Percentiles rank a stretch among this genome's conserved stretches.
Evolutionary conservation across 2,888 invertebrate genomes (phyloP).

Genomic region (Lepas anatifera): DNA sequence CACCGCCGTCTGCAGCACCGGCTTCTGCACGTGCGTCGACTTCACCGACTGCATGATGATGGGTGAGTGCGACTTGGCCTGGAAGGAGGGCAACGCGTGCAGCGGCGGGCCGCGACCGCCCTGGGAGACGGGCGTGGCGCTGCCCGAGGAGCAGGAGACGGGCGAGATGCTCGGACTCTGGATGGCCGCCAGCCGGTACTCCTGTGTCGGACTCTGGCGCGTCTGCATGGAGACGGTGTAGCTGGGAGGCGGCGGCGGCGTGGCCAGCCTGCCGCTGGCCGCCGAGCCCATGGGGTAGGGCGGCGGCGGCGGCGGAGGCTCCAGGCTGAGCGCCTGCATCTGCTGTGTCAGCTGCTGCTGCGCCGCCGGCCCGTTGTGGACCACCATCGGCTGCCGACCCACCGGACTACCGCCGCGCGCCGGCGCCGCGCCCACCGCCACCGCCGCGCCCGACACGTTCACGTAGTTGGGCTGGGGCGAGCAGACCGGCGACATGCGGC

Average conservation of each 20-base stretch:
- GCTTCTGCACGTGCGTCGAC: conserved; percentile 86
- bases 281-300: conserved; percentile 44
- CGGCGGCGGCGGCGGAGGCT: conserved; percentile 51
- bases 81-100: conserved; percentile 71
- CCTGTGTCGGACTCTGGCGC: conserved; percentile 63
- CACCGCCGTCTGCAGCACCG: conserved; percentile 85
- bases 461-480: conserved; percentile 12
- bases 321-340: conserved; percentile 67
- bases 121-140: conserved; percentile 24
- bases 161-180: conserved; percentile 22
- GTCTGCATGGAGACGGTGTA: conserved; percentile 77
- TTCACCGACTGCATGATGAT: conserved; percentile 95
- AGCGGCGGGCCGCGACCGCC: conserved; percentile 48
- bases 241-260: conserved; percentile 60
- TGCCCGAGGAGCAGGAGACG: conserved; percentile 24
- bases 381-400: conserved; percentile 62
- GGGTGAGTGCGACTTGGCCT: conserved; percentile 79
- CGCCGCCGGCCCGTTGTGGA: conserved; percentile 57
- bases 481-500: conserved; percentile 56
- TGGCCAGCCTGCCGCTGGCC: conserved; percentile 33
- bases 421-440: conserved; percentile 34
- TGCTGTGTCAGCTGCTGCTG: conserved; percentile 79
- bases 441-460: conserved; percentile 27
- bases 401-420: conserved; percentile 51
- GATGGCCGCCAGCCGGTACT: conserved; percentile 20